Percentiles rank a stretch among this genome's conserved stretches.
phyloP scores from a whole-genome alignment of 2,113 vertebrate genomes.

The Saguinus imperator region DNA sequence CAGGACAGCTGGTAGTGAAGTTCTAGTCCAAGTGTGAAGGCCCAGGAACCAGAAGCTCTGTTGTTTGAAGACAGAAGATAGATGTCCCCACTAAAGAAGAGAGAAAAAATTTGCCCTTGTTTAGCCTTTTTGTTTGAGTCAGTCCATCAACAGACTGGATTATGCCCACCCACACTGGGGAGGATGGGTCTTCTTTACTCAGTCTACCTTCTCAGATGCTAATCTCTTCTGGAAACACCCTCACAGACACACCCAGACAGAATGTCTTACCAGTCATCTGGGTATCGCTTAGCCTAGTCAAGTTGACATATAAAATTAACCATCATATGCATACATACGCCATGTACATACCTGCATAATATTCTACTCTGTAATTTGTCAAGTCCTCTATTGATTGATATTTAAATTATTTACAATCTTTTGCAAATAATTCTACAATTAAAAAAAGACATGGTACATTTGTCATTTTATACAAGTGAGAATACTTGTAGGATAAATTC shows the following conservation, averaged over 20 bases:
- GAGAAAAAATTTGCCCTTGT: not conserved
- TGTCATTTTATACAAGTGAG: not conserved
- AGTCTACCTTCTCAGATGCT: not conserved
- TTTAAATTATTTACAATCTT: not conserved
- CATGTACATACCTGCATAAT: no score
- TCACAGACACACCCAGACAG: not conserved
- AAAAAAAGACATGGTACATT: not conserved
- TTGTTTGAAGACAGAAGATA: not conserved
- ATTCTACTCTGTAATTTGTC: not conserved
- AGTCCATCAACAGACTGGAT: not conserved
- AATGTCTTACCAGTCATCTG: not conserved
- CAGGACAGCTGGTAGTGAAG: not conserved
- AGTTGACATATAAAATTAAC: not conserved
- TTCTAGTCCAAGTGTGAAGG: not conserved
- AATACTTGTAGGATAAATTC: not conserved
- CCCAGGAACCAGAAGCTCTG: not conserved
- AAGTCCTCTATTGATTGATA: not conserved
- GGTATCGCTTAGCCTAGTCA: not conserved
- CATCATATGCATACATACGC: not conserved
- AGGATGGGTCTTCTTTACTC: not conserved
- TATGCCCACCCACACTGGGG: no score
- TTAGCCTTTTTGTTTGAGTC: not conserved
- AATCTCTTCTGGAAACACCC: not conserved
- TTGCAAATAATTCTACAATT: not conserved
- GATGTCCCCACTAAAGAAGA: not conserved